Conservation (phyloP, 2,888 invertebrate species). For the Pelosia muscerda region DNA sequence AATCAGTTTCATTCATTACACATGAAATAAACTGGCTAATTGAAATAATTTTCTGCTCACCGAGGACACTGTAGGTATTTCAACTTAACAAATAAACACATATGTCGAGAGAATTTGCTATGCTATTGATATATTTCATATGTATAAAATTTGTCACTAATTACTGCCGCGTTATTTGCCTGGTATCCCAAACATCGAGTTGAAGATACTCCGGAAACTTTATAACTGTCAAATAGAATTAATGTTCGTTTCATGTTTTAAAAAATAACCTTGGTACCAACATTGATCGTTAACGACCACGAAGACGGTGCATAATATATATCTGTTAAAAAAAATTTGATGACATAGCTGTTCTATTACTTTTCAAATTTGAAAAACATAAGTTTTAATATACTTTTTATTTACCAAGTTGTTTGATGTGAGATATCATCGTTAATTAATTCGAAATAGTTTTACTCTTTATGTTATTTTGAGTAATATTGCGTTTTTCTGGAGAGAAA, state of each 20-base stretch:
- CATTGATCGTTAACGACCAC: conserved; percentile 53
- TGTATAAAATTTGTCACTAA: conserved; percentile 31
- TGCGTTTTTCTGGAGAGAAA: conserved; percentile 14
- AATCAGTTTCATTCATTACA: conserved; percentile 33
- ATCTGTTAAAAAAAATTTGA: conserved; percentile 54
- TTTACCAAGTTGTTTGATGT: conserved; percentile 50
- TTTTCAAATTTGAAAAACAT: conserved; percentile 43
- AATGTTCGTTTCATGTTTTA: conserved; percentile 53
- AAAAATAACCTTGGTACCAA: conserved; percentile 54
- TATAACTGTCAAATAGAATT: conserved; percentile 46
- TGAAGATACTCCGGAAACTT: conserved; percentile 38
- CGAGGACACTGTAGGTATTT: conserved; percentile 23
- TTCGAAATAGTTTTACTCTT: conserved; percentile 43
- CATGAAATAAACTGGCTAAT: conserved; percentile 24
- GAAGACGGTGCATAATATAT: conserved; percentile 57
- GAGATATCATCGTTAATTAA: conserved; percentile 46
- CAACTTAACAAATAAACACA: conserved; percentile 22
- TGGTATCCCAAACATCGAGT: conserved; percentile 23
- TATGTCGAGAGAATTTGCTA: conserved; percentile 11
- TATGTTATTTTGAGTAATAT: conserved; percentile 19
- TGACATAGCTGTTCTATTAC: conserved; percentile 53
- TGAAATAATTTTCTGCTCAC: conserved; percentile 23
- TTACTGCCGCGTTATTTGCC: conserved; percentile 35
- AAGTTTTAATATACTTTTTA: conserved; percentile 45
- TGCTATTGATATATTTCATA: conserved; percentile 33